phyloP scores from a whole-genome alignment of 35 echinoderm and acorn worm species.

The Apostichopus californicus region DNA sequence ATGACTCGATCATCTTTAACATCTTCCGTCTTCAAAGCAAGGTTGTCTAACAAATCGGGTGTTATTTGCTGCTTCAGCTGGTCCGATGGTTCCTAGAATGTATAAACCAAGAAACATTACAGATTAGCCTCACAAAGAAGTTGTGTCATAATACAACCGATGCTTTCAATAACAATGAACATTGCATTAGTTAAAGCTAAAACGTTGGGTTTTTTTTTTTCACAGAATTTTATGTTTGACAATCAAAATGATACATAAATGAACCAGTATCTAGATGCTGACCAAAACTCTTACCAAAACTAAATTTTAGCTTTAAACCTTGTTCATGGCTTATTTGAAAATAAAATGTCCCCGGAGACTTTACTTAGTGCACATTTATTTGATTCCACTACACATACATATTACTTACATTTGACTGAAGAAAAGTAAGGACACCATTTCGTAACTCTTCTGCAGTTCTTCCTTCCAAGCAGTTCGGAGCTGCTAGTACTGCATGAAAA shows the following conservation, averaged over 20 bases:
- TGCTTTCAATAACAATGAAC: neutral
- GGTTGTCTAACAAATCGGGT: constrained; percentile 24
- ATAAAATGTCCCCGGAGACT: neutral
- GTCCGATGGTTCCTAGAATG: too few species aligned
- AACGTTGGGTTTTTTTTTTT: neutral
- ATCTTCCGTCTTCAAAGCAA: constrained; percentile 16
- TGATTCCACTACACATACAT: neutral
- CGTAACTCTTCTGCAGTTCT: too few species aligned
- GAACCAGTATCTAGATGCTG: neutral
- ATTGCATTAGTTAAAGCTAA: too few species aligned
- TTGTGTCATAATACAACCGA: neutral
- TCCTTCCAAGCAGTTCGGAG: too few species aligned
- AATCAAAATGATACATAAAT: neutral
- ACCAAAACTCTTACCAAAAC: neutral
- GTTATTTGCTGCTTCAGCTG: constrained; percentile 24
- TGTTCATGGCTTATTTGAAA: neutral
- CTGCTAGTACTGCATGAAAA: too few species aligned
- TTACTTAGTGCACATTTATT: neutral
- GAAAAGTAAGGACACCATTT: too few species aligned
- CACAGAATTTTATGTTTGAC: neutral
- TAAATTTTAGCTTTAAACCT: neutral
- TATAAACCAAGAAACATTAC: constrained; percentile 12
- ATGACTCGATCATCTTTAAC: constrained; percentile 23
- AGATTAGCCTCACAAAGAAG: constrained; percentile 1
- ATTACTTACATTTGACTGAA: neutral